Conservation (phyloP, 1,140 invertebrate genomes). For the Trypoxylus dichotomus region DNA sequence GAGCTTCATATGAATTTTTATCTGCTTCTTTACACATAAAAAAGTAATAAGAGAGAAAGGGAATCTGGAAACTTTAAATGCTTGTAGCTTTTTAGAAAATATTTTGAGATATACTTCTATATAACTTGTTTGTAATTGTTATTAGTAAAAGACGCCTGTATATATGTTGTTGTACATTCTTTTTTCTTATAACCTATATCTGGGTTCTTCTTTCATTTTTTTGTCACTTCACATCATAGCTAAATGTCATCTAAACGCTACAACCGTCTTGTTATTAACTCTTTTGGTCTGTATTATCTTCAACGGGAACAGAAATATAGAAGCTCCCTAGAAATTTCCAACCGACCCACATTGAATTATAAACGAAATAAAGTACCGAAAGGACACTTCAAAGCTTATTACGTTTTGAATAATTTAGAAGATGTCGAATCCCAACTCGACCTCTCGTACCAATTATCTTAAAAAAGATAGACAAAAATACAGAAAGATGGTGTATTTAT, state of each 20-base stretch:
- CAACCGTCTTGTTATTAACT: not conserved
- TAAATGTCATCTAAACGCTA: too few species aligned
- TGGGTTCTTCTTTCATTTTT: not conserved
- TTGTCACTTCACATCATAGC: not conserved
- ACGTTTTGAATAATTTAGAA: constrained; percentile 23
- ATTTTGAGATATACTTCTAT: too few species aligned
- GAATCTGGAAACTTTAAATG: too few species aligned
- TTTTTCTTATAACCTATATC: not conserved
- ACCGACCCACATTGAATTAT: constrained; percentile 10
- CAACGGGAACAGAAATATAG: not conserved
- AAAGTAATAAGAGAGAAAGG: too few species aligned
- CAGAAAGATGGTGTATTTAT: not conserved
- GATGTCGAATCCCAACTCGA: constrained; percentile 13
- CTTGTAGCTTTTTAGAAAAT: too few species aligned
- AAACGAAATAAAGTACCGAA: constrained; percentile 19
- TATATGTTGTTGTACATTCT: too few species aligned
- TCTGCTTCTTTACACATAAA: too few species aligned
- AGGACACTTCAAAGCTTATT: constrained; percentile 22
- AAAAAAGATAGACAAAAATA: not conserved
- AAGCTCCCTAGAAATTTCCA: not conserved
- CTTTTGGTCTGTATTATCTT: not conserved
- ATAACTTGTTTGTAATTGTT: too few species aligned
- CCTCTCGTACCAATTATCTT: not conserved
- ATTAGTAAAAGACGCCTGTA: too few species aligned
- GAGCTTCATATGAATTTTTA: too few species aligned